A percentile compares a stretch with the other conserved stretches of the same genome.
Evolutionary conservation across 1,140 invertebrate species (phyloP).

Genomic region (Aporrectodea caliginosa): DNA sequence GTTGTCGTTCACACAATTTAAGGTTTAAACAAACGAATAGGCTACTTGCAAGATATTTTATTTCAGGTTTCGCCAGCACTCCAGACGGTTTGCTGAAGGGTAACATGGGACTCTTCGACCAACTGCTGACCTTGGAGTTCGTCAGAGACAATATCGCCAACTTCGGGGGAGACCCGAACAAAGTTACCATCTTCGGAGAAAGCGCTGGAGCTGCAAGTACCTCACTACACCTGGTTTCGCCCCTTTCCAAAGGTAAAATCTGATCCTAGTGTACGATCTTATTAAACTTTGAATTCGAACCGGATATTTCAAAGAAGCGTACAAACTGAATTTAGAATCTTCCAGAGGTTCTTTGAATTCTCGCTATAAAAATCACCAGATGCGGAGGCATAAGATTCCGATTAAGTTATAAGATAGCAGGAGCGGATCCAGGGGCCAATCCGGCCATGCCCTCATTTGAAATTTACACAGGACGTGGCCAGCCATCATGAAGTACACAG

Average conservation of each 20-base stretch:
- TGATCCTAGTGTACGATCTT: too few relatives aligned
- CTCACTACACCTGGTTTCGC: constrained; percentile 1
- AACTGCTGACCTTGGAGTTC: constrained; percentile 41
- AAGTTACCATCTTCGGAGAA: constrained; percentile 40
- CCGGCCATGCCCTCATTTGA: too few relatives aligned
- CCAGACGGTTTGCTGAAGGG: constrained; percentile 78
- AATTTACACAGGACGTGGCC: too few relatives aligned
- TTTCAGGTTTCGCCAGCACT: constrained; percentile 76
- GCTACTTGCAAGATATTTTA: too few relatives aligned
- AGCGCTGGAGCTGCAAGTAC: constrained; percentile 40
- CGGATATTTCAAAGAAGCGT: background rate
- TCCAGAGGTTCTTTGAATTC: too few relatives aligned
- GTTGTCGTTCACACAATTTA: background rate
- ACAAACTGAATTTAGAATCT: background rate
- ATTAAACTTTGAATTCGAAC: background rate
- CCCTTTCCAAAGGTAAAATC: background rate
- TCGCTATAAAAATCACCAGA: too few relatives aligned
- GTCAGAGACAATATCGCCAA: constrained; percentile 43
- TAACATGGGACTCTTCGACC: constrained; percentile 45
- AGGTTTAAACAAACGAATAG: too few relatives aligned
- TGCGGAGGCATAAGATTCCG: too few relatives aligned
- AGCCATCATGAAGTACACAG: too few relatives aligned
- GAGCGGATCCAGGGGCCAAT: too few relatives aligned
- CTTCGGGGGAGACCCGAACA: constrained; percentile 42
- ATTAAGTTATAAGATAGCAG: too few relatives aligned